Percentiles rank a stretch among this genome's conserved stretches.
Evolutionary conservation across 1,140 invertebrate species (phyloP).

Genomic region (Monomorium pharaonis): DNA sequence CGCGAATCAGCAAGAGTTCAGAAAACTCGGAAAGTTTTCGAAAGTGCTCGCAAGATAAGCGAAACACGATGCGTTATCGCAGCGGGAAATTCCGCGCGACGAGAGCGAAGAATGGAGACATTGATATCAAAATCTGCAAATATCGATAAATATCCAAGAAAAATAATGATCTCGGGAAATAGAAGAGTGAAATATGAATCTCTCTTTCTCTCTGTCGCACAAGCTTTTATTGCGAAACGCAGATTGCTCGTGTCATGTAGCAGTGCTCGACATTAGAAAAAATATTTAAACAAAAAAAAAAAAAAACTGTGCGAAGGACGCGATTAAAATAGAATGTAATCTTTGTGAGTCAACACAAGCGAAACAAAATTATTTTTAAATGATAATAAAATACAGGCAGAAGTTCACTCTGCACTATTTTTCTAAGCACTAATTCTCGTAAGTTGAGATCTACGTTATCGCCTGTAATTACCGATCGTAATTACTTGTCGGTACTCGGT

Average conservation of each 20-base stretch:
- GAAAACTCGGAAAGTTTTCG: constrained; percentile 11
- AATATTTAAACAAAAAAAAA: constrained; percentile 3
- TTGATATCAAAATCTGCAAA: constrained; percentile 29
- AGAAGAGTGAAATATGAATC: neutral
- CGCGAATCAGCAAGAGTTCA: constrained; percentile 18
- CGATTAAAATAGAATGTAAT: constrained; percentile 2
- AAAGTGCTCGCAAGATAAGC: constrained; percentile 22
- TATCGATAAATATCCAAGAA: constrained; percentile 10
- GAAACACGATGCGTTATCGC: constrained; percentile 40
- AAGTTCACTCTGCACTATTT: neutral
- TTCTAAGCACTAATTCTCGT: neutral
- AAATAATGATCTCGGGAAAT: constrained; percentile 1
- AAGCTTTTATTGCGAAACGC: neutral
- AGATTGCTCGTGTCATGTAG: neutral
- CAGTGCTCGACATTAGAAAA: neutral
- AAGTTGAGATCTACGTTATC: neutral
- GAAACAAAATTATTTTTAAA: neutral
- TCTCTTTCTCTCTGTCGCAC: neutral
- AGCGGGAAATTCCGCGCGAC: constrained; percentile 11
- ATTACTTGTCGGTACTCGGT: constrained; percentile 2
- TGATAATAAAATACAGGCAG: neutral
- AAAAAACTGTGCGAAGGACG: neutral
- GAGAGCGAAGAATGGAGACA: neutral
- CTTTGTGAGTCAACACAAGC: too few species aligned
- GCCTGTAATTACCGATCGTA: neutral